phyloP scores from a whole-genome alignment of 2,113 vertebrate species.

The Tyto alba region DNA sequence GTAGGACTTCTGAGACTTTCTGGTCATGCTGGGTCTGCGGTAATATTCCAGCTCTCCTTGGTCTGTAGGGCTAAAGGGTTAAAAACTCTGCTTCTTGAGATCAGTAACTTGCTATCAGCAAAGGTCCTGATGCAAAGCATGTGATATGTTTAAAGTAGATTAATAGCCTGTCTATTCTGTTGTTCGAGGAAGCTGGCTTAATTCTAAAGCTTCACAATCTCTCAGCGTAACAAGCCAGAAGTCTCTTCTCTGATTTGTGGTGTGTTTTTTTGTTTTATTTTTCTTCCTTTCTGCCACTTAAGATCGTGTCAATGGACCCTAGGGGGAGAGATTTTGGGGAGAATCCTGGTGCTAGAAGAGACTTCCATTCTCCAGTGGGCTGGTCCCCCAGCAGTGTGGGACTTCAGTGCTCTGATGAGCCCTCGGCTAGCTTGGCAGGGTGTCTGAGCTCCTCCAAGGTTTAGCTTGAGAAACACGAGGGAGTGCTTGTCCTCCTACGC shows the following conservation, averaged over 20 bases:
- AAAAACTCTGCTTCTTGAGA: background rate
- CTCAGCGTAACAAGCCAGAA: background rate
- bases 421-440: background rate
- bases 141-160: background rate
- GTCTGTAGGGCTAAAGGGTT: background rate
- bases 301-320: background rate
- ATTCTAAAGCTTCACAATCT: background rate
- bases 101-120: background rate
- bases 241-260: background rate
- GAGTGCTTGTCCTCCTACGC: background rate
- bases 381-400: background rate
- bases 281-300: background rate
- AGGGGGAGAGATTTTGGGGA: background rate
- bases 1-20: background rate
- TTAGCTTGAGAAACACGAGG: background rate
- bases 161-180: background rate
- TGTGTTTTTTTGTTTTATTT: background rate
- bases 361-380: background rate
- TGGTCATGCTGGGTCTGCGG: background rate
- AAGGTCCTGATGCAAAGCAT: background rate
- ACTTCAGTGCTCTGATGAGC: background rate
- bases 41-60: background rate
- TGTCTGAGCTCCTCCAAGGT: background rate
- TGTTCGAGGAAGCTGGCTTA: background rate
- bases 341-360: background rate